These are phyloP conservation scores for Oconnorella tubifera DNA, from an alignment of 2,888 invertebrate species.

Conservation along the genomic window DNA sequence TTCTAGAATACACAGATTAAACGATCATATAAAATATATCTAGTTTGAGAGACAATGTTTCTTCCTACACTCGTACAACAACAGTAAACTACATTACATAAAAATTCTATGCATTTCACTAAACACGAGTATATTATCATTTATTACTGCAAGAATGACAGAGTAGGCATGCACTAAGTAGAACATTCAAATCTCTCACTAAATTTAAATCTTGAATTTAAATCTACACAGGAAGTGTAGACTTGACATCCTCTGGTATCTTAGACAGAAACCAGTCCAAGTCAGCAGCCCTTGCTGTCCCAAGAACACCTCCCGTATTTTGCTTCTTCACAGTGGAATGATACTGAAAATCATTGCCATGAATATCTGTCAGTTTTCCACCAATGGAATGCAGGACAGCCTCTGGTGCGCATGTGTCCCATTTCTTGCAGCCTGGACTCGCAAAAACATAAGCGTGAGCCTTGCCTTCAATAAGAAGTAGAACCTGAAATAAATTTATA, in stretches of 20 bases:
- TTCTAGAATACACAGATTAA: too few relatives aligned
- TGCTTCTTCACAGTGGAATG: conserved; percentile 59
- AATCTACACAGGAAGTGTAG: not conserved
- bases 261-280: conserved; percentile 71
- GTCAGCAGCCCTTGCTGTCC: conserved; percentile 67
- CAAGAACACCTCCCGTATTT: conserved; percentile 83
- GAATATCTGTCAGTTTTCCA: conserved; percentile 83
- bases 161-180: too few relatives aligned
- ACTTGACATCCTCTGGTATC: conserved; percentile 64
- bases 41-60: too few relatives aligned
- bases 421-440: conserved; percentile 91
- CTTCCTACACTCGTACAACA: too few relatives aligned
- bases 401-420: conserved; percentile 99
- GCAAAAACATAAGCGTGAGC: conserved; percentile 97
- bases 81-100: too few relatives aligned
- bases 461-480: conserved; percentile 84
- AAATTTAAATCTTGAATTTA: too few relatives aligned
- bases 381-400: conserved; percentile 83
- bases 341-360: conserved; percentile 60
- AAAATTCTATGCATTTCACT: too few relatives aligned
- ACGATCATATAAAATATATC: too few relatives aligned
- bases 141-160: too few relatives aligned
- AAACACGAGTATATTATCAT: too few relatives aligned
- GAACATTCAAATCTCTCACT: too few relatives aligned
- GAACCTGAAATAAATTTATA: too few relatives aligned